Evolutionary conservation across 2,888 invertebrate species (phyloP).

Genomic region (Spilarctia lutea): DNA sequence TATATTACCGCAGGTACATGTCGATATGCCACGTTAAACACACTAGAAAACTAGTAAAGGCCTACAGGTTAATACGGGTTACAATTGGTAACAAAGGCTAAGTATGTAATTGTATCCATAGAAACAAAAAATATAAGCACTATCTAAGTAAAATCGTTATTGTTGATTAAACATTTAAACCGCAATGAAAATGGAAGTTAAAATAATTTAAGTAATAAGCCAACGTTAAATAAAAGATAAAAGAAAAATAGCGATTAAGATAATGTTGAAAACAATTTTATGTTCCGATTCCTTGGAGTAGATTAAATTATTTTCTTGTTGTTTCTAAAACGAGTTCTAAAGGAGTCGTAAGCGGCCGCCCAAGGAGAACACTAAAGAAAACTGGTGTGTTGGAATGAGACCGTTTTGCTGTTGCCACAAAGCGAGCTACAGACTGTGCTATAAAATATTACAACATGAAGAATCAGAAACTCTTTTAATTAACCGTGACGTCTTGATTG

Average conservation of each 20-base stretch:
- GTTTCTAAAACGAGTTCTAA: constrained; percentile 68
- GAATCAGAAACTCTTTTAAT: constrained; percentile 83
- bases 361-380: constrained; percentile 66
- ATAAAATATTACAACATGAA: constrained; percentile 82
- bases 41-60: constrained; percentile 56
- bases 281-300: constrained; percentile 76
- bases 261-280: constrained; percentile 80
- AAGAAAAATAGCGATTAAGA: constrained; percentile 76
- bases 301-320: constrained; percentile 82
- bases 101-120: neutral
- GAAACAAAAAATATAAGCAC: constrained; percentile 32
- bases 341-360: constrained; percentile 65
- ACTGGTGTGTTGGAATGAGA: constrained; percentile 69
- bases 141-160: constrained; percentile 52
- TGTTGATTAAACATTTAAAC: constrained; percentile 60
- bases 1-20: constrained; percentile 76
- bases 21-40: constrained; percentile 63
- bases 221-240: constrained; percentile 67
- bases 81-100: neutral
- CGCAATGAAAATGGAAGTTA: constrained; percentile 63
- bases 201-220: constrained; percentile 64
- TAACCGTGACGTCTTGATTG: constrained; percentile 67
- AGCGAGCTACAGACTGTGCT: constrained; percentile 64
- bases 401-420: constrained; percentile 63
- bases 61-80: constrained; percentile 41